Percentiles rank a stretch among this genome's conserved stretches.
Evolutionary conservation across 1,140 invertebrate genomes (phyloP).

Genomic region (Melipona quadrifasciata): DNA sequence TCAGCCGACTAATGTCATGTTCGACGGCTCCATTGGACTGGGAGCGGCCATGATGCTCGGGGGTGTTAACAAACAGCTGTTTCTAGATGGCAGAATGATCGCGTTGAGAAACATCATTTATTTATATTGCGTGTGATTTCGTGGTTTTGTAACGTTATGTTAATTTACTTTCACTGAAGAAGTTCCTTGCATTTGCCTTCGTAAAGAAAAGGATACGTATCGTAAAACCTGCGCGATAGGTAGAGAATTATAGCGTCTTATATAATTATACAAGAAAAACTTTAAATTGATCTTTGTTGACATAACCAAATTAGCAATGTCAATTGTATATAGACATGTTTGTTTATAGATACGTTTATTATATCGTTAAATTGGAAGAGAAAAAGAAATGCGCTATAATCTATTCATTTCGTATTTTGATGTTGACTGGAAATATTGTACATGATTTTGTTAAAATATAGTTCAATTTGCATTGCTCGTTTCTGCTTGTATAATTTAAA

Average conservation of each 20-base stretch:
- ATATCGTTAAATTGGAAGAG: background rate
- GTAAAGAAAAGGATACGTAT: background rate
- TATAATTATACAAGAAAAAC: background rate
- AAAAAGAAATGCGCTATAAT: background rate
- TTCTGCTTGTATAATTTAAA: background rate
- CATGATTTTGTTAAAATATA: too few species aligned
- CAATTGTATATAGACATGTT: background rate
- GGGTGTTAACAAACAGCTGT: slow-evolving; percentile 71
- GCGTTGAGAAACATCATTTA: slow-evolving; percentile 1
- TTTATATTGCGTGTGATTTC: background rate
- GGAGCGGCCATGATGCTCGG: slow-evolving; percentile 72
- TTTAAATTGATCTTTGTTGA: background rate
- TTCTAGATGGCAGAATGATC: slow-evolving; percentile 65
- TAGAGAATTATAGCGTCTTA: background rate
- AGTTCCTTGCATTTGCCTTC: background rate
- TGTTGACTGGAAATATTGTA: background rate
- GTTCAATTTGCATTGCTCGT: background rate
- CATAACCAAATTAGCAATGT: background rate
- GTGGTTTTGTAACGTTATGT: slow-evolving; percentile 1
- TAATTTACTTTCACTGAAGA: background rate
- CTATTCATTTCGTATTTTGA: background rate
- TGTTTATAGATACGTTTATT: background rate
- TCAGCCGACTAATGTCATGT: slow-evolving; percentile 68
- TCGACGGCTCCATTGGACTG: slow-evolving; percentile 62
- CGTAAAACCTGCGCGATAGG: background rate